phyloP scores from a whole-genome alignment of 2,113 vertebrate genomes.

The Pleuronectes platessa region DNA sequence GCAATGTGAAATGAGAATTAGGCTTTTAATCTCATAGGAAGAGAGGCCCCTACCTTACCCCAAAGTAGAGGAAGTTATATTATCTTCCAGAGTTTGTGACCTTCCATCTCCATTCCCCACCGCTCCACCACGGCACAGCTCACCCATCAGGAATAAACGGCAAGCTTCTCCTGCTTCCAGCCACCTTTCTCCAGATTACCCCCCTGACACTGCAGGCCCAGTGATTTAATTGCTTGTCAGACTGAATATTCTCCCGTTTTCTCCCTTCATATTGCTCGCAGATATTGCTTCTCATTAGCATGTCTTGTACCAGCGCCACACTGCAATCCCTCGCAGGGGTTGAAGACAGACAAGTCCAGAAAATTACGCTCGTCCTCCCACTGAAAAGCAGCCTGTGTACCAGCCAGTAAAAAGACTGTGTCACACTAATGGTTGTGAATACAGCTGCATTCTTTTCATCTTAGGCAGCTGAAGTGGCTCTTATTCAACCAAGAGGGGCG shows the following conservation, averaged over 20 bases:
- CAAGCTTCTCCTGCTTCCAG: slow-evolving; percentile 43
- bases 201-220: slow-evolving; percentile 40
- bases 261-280: slow-evolving; percentile 41
- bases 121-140: not conserved
- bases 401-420: slow-evolving; percentile 25
- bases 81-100: slow-evolving; percentile 71
- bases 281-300: slow-evolving; percentile 73
- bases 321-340: slow-evolving; percentile 43
- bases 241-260: slow-evolving; percentile 65
- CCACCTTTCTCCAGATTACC: slow-evolving; percentile 55
- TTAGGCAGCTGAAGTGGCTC: slow-evolving; percentile 7
- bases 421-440: slow-evolving; percentile 28
- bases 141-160: slow-evolving; percentile 25
- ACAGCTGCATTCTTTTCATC: slow-evolving; percentile 1
- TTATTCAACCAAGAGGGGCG: not conserved
- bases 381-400: slow-evolving; percentile 33
- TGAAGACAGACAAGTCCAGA: slow-evolving; percentile 51
- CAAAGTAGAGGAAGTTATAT: slow-evolving; percentile 65
- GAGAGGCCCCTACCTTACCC: slow-evolving; percentile 70
- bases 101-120: slow-evolving; percentile 51
- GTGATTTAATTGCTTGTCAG: slow-evolving; percentile 70
- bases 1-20: slow-evolving; percentile 78
- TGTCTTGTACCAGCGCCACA: slow-evolving; percentile 34
- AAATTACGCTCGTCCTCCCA: slow-evolving; percentile 39
- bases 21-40: slow-evolving; percentile 72